A percentile compares a stretch with the other conserved stretches of the same genome.
These are phyloP conservation scores for Coelinius sp. DNA, from an alignment of 2,888 invertebrate genomes.

Conservation along the genomic window DNA sequence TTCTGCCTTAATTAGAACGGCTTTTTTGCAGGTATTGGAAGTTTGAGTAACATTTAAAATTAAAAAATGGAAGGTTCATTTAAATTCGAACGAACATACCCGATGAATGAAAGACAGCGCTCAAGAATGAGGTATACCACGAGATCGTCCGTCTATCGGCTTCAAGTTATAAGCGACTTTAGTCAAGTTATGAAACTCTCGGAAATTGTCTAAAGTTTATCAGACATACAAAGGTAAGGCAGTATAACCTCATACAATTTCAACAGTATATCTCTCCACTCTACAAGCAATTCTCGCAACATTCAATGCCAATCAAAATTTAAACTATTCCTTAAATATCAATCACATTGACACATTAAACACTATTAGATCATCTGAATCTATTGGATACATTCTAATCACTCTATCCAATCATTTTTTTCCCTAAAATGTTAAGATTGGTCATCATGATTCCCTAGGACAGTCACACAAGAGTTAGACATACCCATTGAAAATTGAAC, in stretches of 20 bases:
- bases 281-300: neutral
- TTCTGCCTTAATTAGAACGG: too few species aligned
- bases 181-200: conserved; percentile 14
- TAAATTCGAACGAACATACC: neutral
- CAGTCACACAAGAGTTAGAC: too few species aligned
- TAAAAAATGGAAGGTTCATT: neutral
- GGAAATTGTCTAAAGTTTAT: conserved; percentile 21
- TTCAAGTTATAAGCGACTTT: conserved; percentile 8
- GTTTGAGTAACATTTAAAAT: neutral
- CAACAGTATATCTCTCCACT: neutral
- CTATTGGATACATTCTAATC: too few species aligned
- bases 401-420: neutral
- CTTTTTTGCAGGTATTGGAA: too few species aligned
- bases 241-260: neutral
- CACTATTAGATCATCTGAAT: neutral
- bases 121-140: neutral
- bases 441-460: too few species aligned
- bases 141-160: neutral
- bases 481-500: too few species aligned
- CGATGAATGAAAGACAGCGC: neutral
- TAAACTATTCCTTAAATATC: neutral
- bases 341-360: neutral
- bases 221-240: conserved; percentile 3
- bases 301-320: neutral
- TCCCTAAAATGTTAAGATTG: neutral